Evolutionary conservation across 2,797 vertebrate species (phyloP).

Genomic region (Acridotheres tristis): DNA sequence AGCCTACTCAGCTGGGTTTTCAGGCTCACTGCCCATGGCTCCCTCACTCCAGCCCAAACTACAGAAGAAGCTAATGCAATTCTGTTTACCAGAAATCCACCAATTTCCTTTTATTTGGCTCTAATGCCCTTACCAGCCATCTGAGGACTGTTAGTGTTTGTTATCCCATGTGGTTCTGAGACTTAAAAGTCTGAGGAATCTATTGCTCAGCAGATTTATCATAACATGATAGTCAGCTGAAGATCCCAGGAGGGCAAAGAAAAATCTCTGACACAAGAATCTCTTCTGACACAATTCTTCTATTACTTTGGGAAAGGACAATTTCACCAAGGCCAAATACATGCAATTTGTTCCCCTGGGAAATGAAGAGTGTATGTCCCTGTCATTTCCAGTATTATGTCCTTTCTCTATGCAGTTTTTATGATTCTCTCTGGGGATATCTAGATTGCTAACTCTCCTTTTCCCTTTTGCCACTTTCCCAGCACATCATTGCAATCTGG

Average conservation of each 20-base stretch:
- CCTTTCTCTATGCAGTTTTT: not conserved
- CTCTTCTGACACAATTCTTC: not conserved
- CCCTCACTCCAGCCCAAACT: not conserved
- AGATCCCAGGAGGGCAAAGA: not conserved
- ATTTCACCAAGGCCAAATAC: not conserved
- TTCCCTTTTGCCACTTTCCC: not conserved
- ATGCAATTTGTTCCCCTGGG: not conserved
- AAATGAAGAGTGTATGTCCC: not conserved
- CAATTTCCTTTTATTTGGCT: not conserved
- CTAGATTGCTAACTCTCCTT: not conserved
- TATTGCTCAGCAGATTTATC: not conserved
- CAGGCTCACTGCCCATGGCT: not conserved
- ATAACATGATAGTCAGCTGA: not conserved
- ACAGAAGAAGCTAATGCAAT: not conserved
- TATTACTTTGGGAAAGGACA: not conserved
- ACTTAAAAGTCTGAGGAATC: not conserved
- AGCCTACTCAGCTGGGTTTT: not conserved
- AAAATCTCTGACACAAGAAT: rapidly evolving
- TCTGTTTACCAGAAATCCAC: not conserved
- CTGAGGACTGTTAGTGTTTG: not conserved
- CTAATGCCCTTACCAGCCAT: not conserved
- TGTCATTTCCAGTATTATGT: not conserved
- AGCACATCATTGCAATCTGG: not conserved
- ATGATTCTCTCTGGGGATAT: not conserved
- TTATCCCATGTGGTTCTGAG: not conserved